These are phyloP conservation scores for Poecile atricapillus DNA, from an alignment of 2,113 vertebrate genomes.

Conservation along the genomic window DNA sequence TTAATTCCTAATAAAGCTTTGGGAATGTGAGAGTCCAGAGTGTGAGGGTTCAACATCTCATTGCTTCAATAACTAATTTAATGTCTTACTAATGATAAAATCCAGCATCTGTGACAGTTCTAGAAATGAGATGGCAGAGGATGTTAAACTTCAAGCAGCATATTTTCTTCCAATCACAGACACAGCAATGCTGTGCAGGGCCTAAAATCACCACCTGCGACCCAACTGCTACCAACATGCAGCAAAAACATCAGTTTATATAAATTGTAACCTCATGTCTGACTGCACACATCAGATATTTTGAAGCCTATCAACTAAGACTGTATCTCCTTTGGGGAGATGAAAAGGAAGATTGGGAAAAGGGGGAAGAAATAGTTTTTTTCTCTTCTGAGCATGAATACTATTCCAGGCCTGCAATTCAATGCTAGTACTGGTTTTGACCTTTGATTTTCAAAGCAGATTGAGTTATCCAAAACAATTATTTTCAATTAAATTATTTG, in stretches of 20 bases:
- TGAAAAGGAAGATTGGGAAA: background rate
- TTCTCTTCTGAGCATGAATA: background rate
- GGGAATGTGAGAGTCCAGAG: background rate
- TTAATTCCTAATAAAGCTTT: background rate
- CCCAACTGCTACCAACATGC: background rate
- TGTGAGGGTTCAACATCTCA: background rate
- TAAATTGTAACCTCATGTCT: background rate
- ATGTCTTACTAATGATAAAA: background rate
- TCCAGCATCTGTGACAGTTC: background rate
- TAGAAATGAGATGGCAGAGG: background rate
- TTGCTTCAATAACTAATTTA: background rate
- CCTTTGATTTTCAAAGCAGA: background rate
- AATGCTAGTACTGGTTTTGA: accelerated
- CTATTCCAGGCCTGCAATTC: background rate
- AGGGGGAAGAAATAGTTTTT: background rate
- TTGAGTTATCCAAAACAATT: background rate
- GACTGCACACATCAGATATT: background rate
- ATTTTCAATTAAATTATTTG: background rate
- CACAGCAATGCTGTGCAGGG: background rate
- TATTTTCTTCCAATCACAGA: background rate
- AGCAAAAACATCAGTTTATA: background rate
- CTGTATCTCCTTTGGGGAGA: background rate
- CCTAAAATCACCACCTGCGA: background rate
- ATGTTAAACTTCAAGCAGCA: background rate
- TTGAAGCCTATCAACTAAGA: background rate